A percentile compares a stretch with the other conserved stretches of the same genome.
These are phyloP conservation scores for Bombyx mandarina DNA, from an alignment of 1,140 invertebrate species.

Conservation along the genomic window DNA sequence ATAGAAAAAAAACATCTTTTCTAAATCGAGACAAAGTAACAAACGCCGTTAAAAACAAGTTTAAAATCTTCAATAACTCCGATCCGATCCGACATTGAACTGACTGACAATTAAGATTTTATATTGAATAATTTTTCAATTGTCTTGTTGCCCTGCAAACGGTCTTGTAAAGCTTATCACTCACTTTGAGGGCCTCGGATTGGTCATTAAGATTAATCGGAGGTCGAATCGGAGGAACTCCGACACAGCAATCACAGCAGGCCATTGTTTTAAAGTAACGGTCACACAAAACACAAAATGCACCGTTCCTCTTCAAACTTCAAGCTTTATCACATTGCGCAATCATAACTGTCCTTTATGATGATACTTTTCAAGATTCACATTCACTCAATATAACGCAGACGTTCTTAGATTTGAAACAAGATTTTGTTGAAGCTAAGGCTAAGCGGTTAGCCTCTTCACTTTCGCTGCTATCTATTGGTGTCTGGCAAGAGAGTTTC, in stretches of 20 bases:
- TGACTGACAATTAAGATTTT: too few relatives aligned
- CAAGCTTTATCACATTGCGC: constrained; percentile 33
- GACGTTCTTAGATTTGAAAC: too few relatives aligned
- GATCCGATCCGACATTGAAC: too few relatives aligned
- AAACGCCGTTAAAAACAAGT: too few relatives aligned
- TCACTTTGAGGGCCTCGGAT: constrained; percentile 85
- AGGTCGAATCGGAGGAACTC: constrained; percentile 76
- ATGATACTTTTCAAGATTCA: too few relatives aligned
- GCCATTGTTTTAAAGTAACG: constrained; percentile 67
- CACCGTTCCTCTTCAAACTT: constrained; percentile 20
- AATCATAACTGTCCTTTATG: constrained; percentile 18
- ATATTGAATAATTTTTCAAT: not conserved
- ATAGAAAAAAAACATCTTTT: not conserved
- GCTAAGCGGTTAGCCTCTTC: constrained; percentile 18
- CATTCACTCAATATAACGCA: too few relatives aligned
- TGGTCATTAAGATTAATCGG: constrained; percentile 84
- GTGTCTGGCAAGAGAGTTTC: constrained; percentile 51
- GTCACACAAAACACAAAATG: constrained; percentile 27
- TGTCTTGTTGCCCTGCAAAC: constrained; percentile 5
- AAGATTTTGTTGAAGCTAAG: too few relatives aligned
- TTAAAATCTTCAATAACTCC: too few relatives aligned
- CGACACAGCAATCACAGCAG: constrained; percentile 76
- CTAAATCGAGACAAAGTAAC: too few relatives aligned
- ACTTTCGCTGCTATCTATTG: constrained; percentile 54
- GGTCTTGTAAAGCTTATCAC: constrained; percentile 21